Evolutionary conservation across 1,140 invertebrate species (phyloP), one percentile per base, ranked within the genome.

Genomic region (Rhagoletis pomonella): DNA sequence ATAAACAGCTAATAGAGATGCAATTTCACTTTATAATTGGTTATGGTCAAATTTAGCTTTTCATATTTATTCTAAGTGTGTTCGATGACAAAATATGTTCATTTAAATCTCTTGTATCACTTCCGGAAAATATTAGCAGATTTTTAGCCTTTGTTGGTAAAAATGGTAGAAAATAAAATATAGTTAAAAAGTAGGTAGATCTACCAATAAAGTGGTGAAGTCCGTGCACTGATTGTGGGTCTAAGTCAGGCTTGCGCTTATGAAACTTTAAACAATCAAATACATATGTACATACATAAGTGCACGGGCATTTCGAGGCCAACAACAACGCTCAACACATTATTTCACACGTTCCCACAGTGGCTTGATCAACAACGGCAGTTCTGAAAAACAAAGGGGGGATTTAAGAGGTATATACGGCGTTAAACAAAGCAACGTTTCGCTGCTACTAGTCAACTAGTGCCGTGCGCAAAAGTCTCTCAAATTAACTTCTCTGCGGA

Each of bases 391-490:
- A 7, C 47, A 50, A 9, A 47, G 12, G 12, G 17, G 4, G 12
- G 12, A 14, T 62, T 19, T 55, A 9, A 19, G 42, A 47, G 47
- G 73, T 17, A 81, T 29, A 1, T 29, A 29, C 50, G 73, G 73
- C 47, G 73, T 19, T 81, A 1, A 19, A 55, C 47, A 50, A 55
- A 81, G 4, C 73, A 81, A 17, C n/a, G 47, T 81, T 73, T 73
- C 5, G 69, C n/a, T n/a, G 39, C 6, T 42, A 7, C 9, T 12
- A 17, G 4, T 44, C 44, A 6, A 29, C 47, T 55, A 55, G 90
- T 67, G 90, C 87, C 90, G 90, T 91, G 90, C 90, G 90, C 90
- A 91, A 91, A 91, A 89, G 14, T 86, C 59, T 65, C 59, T 17
- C 17, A 14, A 81, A 17, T 77, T 10, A 47, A 17, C 14, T 73